Evolutionary conservation across 30 jellyfish, hydroid and myxozoan species (phyloP).

Genomic region (Aurelia aurita): DNA sequence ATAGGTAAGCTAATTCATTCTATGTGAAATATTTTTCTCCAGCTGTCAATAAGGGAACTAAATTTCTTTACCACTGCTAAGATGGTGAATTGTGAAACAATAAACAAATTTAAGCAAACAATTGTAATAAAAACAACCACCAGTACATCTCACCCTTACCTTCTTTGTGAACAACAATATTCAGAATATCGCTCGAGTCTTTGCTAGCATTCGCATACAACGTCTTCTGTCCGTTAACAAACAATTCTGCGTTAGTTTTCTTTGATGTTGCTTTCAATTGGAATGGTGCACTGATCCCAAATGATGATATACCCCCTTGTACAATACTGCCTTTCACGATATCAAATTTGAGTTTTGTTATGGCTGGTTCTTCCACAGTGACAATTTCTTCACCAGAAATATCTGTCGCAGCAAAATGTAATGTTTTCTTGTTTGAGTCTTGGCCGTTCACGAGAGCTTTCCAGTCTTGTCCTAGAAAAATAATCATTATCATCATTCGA

Average conservation of each 20-base stretch:
- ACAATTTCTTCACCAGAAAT: slow-evolving; percentile 88
- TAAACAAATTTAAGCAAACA: too few species aligned
- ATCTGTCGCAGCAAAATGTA: slow-evolving; percentile 85
- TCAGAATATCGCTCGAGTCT: slow-evolving; percentile 61
- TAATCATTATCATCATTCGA: too few species aligned
- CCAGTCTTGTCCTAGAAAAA: slow-evolving; percentile 74
- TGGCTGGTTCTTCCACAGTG: slow-evolving; percentile 58
- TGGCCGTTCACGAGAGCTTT: slow-evolving; percentile 68
- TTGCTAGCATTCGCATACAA: slow-evolving; percentile 69
- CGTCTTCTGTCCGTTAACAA: slow-evolving; percentile 81
- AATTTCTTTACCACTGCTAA: too few species aligned
- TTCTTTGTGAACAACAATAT: slow-evolving; percentile 77
- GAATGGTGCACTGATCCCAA: slow-evolving; percentile 69
- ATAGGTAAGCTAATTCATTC: too few species aligned
- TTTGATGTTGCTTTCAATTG: slow-evolving; percentile 74
- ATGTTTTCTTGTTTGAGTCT: slow-evolving; percentile 76
- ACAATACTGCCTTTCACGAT: slow-evolving; percentile 60
- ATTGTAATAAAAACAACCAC: too few species aligned
- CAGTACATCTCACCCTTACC: slow-evolving; percentile 44
- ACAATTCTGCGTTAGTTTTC: slow-evolving; percentile 37
- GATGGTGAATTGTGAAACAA: too few species aligned
- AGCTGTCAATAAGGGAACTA: too few species aligned
- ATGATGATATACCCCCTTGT: slow-evolving; percentile 61
- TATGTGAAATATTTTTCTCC: too few species aligned
- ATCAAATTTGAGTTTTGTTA: slow-evolving; percentile 61